These are phyloP conservation scores for Temnopleurus reevesii DNA, from an alignment of 53 echinoderm and acorn worm species.

Conservation along the genomic window DNA sequence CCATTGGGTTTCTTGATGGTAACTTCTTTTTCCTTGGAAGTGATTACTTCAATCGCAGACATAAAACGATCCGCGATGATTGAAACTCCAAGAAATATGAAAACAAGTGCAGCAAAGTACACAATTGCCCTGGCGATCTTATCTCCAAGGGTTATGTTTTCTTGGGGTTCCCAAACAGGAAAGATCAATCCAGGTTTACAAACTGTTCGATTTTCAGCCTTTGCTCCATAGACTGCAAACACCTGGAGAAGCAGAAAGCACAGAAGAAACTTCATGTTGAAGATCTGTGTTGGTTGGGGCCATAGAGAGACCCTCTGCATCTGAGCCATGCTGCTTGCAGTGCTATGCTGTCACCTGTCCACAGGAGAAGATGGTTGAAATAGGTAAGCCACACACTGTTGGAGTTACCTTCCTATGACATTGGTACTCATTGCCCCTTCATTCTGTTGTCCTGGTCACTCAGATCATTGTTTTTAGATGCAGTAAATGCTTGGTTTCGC, in stretches of 20 bases:
- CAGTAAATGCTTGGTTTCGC: not conserved
- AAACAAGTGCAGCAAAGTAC: constrained; percentile 80
- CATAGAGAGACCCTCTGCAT: not conserved
- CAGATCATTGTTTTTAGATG: not conserved
- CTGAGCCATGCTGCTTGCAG: not conserved
- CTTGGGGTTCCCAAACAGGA: constrained; percentile 70
- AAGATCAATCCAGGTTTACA: constrained; percentile 61
- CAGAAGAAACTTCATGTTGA: not conserved
- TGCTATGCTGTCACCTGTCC: not conserved
- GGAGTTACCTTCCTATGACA: not conserved
- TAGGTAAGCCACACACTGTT: not conserved
- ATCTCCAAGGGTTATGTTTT: constrained; percentile 69
- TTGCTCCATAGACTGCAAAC: constrained; percentile 12
- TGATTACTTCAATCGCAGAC: constrained; percentile 98
- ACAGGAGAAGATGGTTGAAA: not conserved
- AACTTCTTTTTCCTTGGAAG: constrained; percentile 92
- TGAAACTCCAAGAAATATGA: constrained; percentile 96
- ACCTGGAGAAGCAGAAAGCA: constrained; percentile 54
- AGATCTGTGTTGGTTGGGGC: not conserved
- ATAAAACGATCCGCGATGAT: constrained; percentile 98
- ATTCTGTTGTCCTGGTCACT: not conserved
- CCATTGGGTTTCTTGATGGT: constrained; percentile 88
- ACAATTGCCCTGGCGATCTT: constrained; percentile 86
- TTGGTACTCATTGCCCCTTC: not conserved
- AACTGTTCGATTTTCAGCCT: not conserved